Evolutionary conservation across 2,113 vertebrate genomes (phyloP).

Genomic region (Anseranas semipalmata): DNA sequence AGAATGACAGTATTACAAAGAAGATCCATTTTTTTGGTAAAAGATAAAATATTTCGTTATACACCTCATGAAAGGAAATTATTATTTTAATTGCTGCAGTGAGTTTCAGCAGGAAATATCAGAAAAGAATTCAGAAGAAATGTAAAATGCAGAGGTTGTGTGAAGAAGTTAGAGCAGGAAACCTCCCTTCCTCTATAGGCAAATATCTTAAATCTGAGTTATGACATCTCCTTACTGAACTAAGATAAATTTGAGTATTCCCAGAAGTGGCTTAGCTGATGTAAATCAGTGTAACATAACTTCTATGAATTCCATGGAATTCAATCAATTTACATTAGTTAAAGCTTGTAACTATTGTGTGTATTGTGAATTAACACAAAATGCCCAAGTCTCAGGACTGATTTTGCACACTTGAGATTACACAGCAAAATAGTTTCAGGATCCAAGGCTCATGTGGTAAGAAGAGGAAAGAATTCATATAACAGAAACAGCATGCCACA

Average conservation of each 20-base stretch:
- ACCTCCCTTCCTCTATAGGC: neutral
- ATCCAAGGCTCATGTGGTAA: neutral
- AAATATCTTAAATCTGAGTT: neutral
- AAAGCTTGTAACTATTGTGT: neutral
- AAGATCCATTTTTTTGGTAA: neutral
- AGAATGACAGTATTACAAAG: neutral
- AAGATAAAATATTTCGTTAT: neutral
- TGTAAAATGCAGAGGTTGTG: neutral
- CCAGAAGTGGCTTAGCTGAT: neutral
- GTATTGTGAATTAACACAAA: neutral
- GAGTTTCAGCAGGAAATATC: neutral
- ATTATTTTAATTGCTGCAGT: neutral
- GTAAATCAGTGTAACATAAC: neutral
- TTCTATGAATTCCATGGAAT: neutral
- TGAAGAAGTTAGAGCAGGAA: neutral
- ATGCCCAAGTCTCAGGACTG: neutral
- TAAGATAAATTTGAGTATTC: neutral
- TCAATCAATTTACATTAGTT: neutral
- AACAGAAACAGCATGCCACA: neutral
- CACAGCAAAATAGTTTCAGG: neutral
- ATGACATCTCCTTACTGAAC: neutral
- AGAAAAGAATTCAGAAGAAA: neutral
- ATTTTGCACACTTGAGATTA: neutral
- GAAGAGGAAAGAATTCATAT: neutral
- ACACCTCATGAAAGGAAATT: neutral